Evolutionary conservation across 2,113 vertebrate genomes (phyloP).

Genomic region (Hydrolagus affinis): DNA sequence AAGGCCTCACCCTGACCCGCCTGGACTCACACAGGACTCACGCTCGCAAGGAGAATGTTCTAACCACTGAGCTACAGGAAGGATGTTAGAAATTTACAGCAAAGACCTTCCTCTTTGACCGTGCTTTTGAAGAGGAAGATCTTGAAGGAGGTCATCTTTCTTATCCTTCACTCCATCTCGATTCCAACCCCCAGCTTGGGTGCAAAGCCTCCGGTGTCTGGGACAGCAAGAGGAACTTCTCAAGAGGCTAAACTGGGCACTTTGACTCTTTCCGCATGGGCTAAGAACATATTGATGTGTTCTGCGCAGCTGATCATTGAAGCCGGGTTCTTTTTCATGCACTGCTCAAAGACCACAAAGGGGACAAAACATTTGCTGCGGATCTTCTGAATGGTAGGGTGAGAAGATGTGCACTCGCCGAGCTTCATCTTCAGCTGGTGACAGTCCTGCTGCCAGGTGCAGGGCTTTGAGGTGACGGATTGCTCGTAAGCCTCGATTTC

Average conservation of each 20-base stretch:
- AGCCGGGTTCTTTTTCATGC: constrained; percentile 66
- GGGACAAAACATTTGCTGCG: constrained; percentile 63
- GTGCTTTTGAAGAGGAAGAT: no score
- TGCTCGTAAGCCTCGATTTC: constrained; percentile 79
- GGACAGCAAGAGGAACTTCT: no score
- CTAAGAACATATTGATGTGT: constrained; percentile 66
- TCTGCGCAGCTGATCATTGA: constrained; percentile 58
- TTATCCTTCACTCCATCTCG: no score
- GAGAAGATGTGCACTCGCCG: constrained; percentile 76
- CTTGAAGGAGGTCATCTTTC: no score
- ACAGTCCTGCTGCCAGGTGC: constrained; percentile 76
- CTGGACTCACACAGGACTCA: no score
- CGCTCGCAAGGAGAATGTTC: no score
- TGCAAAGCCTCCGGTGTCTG: no score
- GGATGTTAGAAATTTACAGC: no score
- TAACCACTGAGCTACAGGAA: no score
- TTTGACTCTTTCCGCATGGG: constrained; percentile 74
- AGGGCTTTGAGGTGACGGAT: constrained; percentile 74
- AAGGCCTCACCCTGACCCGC: no score
- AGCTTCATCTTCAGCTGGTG: constrained; percentile 72
- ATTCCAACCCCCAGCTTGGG: no score
- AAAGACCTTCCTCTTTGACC: no score
- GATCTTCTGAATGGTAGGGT: constrained; percentile 83
- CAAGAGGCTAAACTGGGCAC: constrained; percentile 33
- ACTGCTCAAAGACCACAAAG: constrained; percentile 74